A percentile compares a stretch with the other conserved stretches of the same genome.
phyloP scores from a whole-genome alignment of 2,888 invertebrate species.

The Dolichopus griseipennis region DNA sequence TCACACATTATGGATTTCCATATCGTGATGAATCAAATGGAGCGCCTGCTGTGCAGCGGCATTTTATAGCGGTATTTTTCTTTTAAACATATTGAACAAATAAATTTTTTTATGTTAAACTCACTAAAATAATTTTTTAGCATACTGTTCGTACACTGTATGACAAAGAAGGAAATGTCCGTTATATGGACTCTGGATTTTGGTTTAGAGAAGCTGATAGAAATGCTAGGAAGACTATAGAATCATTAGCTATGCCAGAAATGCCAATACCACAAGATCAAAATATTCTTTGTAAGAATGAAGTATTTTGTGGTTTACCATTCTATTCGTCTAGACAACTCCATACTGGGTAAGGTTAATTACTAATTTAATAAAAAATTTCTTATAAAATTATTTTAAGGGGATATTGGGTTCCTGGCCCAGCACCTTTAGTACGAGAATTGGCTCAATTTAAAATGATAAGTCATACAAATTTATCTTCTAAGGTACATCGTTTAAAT shows the following conservation, averaged over 20 bases:
- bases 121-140: slow-evolving; percentile 23
- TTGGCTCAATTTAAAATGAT: slow-evolving; percentile 25
- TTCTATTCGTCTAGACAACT: slow-evolving; percentile 29
- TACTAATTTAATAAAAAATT: neutral
- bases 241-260: slow-evolving; percentile 33
- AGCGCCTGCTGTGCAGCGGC: slow-evolving; percentile 43
- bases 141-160: slow-evolving; percentile 32
- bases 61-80: slow-evolving; percentile 44
- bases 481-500: slow-evolving; percentile 24
- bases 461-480: slow-evolving; percentile 21
- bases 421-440: slow-evolving; percentile 30
- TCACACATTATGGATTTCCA: slow-evolving; percentile 47
- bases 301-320: slow-evolving; percentile 33
- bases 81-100: neutral
- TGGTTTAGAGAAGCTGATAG: slow-evolving; percentile 35
- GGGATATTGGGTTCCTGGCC: slow-evolving; percentile 32
- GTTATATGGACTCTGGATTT: slow-evolving; percentile 34
- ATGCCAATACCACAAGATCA: slow-evolving; percentile 29
- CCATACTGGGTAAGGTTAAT: slow-evolving; percentile 26
- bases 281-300: slow-evolving; percentile 31
- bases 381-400: slow-evolving; percentile 20
- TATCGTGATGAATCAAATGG: slow-evolving; percentile 43
- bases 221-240: slow-evolving; percentile 32
- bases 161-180: slow-evolving; percentile 30
- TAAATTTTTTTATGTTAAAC: neutral